Evolutionary conservation across 37 sponge, comb jelly and placozoan species (phyloP), one percentile per base, ranked within the genome.

Genomic region (Eunapius fragilis): DNA sequence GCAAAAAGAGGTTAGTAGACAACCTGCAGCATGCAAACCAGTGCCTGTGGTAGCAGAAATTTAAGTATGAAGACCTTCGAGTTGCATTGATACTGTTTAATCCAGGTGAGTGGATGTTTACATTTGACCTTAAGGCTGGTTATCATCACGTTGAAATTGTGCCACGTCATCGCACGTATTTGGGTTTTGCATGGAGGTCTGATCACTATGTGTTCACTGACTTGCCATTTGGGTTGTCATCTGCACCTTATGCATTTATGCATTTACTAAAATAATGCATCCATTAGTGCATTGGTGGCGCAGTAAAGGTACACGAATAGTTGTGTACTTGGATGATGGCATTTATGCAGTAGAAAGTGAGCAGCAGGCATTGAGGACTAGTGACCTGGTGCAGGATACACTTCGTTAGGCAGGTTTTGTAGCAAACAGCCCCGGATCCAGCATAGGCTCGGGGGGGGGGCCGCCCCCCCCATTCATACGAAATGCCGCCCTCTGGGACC

Each of bases 31-130:
- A 75, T 34, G 35, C 78, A 25, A 76, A 85, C 30, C 35, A 67
- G 30, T 69, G 28, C 70, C 37, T 86, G 27, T 69, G 50, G 69
- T 70, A 80, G 48, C 41, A 86, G 19, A 77, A 79, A 28, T 79
- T 86, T 37, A 79, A 86, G 70, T 86, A 85, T n/a, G n/a, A n/a
- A n/a, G n/a, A n/a, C n/a, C n/a, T n/a, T n/a, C 67, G 86, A 85
- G 36, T 70, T 26, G 78, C 70, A 23, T 67, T 78, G 49, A 31
- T 31, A 9, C 25, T 79, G 48, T 69, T 78, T 71, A 27, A 68
- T 25, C 22, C 7, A 69, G 80, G 80, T 72, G 87, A 86, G n/a
- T 86, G 28, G 25, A 22, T 67, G 33, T 32, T 85, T 32, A 68
- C 78, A 26, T 85, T 85, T 67, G 86, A 78, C 37, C 37, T 86